These are phyloP conservation scores for Meandrina meandrites DNA, from an alignment of 92 coral and sea anemone genomes.

Conservation along the genomic window DNA sequence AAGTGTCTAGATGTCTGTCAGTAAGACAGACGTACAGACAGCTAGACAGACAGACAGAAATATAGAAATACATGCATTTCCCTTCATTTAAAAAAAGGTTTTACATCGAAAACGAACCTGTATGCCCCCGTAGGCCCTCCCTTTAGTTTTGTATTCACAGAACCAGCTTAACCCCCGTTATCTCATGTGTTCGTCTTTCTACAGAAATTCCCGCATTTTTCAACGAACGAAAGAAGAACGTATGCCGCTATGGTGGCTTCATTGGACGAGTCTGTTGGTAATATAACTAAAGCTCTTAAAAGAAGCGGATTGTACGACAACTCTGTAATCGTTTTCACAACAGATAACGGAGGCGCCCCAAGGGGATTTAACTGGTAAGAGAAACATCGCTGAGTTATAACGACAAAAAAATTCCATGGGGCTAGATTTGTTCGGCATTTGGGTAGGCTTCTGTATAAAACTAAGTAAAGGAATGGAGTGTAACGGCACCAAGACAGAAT, in stretches of 20 bases:
- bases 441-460: neutral
- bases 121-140: neutral
- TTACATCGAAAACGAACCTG: neutral
- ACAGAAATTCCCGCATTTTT: conserved; percentile 74
- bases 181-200: neutral
- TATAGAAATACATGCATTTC: too few species aligned
- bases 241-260: conserved; percentile 95
- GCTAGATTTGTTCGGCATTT: too few species aligned
- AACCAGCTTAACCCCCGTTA: too few species aligned
- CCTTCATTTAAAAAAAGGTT: neutral
- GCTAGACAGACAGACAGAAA: too few species aligned
- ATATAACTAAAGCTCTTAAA: conserved; percentile 81
- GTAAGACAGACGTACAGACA: neutral
- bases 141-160: too few species aligned
- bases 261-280: conserved; percentile 91
- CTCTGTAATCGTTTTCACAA: conserved; percentile 89
- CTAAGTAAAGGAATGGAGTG: neutral
- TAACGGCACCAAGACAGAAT: too few species aligned
- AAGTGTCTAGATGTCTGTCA: too few species aligned
- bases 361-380: conserved; percentile 93
- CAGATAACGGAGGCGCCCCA: conserved; percentile 99
- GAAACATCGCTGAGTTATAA: neutral
- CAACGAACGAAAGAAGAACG: conserved; percentile 58
- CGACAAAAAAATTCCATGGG: neutral
- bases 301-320: conserved; percentile 80